Conservation (phyloP, 1,140 invertebrate species). For the Drosophila chauvacae region DNA sequence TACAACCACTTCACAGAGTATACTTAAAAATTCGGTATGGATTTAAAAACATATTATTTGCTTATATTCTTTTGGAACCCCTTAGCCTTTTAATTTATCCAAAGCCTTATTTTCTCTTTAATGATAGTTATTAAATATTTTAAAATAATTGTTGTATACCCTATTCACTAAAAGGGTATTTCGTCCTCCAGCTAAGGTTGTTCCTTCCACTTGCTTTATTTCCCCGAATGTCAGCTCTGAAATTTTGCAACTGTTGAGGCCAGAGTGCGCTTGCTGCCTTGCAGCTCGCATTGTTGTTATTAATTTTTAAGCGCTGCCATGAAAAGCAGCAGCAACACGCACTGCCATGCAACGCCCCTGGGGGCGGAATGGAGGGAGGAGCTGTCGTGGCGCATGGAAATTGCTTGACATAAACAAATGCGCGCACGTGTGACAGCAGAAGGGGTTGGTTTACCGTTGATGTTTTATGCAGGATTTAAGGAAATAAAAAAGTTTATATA, state of each 20-base stretch:
- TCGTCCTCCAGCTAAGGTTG: neutral
- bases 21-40: too few species aligned
- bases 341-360: slow-evolving; percentile 22
- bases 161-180: slow-evolving; percentile 3
- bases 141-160: neutral
- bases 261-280: slow-evolving; percentile 14
- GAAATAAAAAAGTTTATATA: slow-evolving; percentile 23
- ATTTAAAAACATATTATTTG: too few species aligned
- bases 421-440: slow-evolving; percentile 28
- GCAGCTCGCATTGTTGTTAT: slow-evolving; percentile 47
- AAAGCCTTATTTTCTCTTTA: neutral
- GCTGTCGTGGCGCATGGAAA: slow-evolving; percentile 34
- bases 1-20: neutral
- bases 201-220: neutral
- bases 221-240: slow-evolving; percentile 41
- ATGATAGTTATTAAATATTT: neutral
- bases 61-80: neutral
- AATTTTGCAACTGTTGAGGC: slow-evolving; percentile 53
- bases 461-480: slow-evolving; percentile 67
- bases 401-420: slow-evolving; percentile 56
- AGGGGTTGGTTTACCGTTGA: slow-evolving; percentile 47
- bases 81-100: neutral
- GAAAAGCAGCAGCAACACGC: slow-evolving; percentile 36
- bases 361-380: neutral
- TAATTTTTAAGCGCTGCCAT: slow-evolving; percentile 67